phyloP scores from a whole-genome alignment of 2,888 invertebrate species.

The Gonocerus acuteangulatus region DNA sequence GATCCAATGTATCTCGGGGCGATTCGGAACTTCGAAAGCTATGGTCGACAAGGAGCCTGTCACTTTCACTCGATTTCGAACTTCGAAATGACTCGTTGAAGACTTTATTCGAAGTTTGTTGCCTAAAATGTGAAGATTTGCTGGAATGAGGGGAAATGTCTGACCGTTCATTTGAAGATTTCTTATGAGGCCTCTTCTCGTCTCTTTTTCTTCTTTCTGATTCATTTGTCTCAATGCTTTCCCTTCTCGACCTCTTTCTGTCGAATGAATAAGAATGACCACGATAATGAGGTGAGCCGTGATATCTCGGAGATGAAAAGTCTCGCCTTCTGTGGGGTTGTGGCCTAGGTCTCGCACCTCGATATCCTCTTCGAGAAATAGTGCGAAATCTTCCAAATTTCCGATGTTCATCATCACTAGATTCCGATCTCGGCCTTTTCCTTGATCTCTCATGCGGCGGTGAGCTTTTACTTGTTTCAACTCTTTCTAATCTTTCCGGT shows the following conservation, averaged over 20 bases:
- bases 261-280: no score
- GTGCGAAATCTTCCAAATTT: not conserved
- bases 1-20: no score
- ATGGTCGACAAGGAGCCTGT: not conserved
- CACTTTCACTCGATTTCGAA: not conserved
- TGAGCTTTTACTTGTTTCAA: not conserved
- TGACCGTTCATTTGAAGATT: not conserved
- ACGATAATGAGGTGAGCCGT: no score
- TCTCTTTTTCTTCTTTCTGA: no score
- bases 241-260: no score
- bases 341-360: no score
- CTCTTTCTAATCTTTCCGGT: not conserved
- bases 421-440: constrained; percentile 6
- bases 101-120: not conserved
- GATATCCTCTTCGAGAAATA: not conserved
- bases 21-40: not conserved
- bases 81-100: not conserved
- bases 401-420: constrained; percentile 4
- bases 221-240: no score
- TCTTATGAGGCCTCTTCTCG: not conserved
- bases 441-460: not conserved
- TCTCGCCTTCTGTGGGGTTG: no score
- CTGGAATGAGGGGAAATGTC: not conserved
- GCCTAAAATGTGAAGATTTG: not conserved
- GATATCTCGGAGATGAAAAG: no score